A percentile compares a stretch with the other conserved stretches of the same genome.
Evolutionary conservation across 2,888 invertebrate genomes (phyloP).

Genomic region (Hipparchia semele): DNA sequence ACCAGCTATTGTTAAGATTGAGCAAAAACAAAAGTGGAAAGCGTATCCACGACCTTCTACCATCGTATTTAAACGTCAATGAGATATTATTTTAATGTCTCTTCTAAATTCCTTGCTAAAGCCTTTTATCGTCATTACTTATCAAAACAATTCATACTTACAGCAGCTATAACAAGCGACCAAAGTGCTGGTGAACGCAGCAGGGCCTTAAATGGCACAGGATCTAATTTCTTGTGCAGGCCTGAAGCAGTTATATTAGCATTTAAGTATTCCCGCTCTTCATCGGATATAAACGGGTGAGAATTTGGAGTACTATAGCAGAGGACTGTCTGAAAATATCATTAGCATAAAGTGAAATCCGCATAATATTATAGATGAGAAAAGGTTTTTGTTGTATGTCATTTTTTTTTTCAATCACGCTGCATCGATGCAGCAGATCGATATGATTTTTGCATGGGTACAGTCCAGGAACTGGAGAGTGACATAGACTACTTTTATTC

Average conservation of each 20-base stretch:
- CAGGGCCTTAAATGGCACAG: slow-evolving; percentile 87
- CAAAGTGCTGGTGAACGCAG: slow-evolving; percentile 85
- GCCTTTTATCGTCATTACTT: too few relatives aligned
- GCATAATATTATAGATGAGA: neutral
- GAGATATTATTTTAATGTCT: neutral
- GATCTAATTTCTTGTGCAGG: slow-evolving; percentile 79
- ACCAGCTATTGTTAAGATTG: too few relatives aligned
- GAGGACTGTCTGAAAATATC: slow-evolving; percentile 59
- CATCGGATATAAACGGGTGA: slow-evolving; percentile 80
- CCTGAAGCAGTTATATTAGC: slow-evolving; percentile 81
- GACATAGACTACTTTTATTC: too few relatives aligned
- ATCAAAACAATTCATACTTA: slow-evolving; percentile 56
- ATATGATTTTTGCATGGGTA: too few relatives aligned
- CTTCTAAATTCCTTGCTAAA: neutral
- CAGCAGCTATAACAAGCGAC: slow-evolving; percentile 87
- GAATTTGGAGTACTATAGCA: slow-evolving; percentile 77
- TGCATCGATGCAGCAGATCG: too few relatives aligned
- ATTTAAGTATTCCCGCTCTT: slow-evolving; percentile 73
- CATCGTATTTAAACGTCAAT: neutral
- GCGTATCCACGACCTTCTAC: too few relatives aligned
- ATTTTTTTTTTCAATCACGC: too few relatives aligned
- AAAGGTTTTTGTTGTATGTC: neutral
- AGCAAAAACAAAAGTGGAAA: neutral
- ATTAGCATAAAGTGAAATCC: neutral
- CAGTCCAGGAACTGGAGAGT: too few relatives aligned